These are phyloP conservation scores for Cepaea nemoralis DNA, from an alignment of 1,140 invertebrate species.

Conservation along the genomic window DNA sequence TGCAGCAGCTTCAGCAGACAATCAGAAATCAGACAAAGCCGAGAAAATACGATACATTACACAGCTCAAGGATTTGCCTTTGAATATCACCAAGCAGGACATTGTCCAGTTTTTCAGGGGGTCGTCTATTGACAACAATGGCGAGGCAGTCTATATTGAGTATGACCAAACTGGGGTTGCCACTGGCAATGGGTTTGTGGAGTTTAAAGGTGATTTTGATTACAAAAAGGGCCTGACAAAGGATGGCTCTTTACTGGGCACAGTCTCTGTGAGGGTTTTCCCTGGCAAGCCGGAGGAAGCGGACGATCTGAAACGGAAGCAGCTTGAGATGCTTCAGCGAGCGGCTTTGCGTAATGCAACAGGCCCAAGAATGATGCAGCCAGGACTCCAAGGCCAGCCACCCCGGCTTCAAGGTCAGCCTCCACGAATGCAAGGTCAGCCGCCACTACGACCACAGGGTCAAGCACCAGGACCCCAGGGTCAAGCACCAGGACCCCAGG, in stretches of 20 bases:
- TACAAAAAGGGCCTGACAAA: slow-evolving; percentile 62
- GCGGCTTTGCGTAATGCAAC: slow-evolving; percentile 22
- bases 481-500: not conserved
- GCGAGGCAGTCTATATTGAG: slow-evolving; percentile 79
- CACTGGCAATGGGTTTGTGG: slow-evolving; percentile 79
- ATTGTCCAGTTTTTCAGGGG: slow-evolving; percentile 55
- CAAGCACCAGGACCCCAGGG: not conserved
- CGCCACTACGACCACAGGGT: not conserved
- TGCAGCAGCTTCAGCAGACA: not conserved
- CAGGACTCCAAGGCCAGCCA: not conserved
- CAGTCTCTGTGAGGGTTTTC: slow-evolving; percentile 59
- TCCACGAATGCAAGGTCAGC: not conserved
- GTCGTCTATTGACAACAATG: slow-evolving; percentile 51
- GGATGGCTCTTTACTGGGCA: slow-evolving; percentile 60
- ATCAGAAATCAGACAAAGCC: slow-evolving; percentile 12
- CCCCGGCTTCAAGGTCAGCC: not conserved
- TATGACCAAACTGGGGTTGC: slow-evolving; percentile 75
- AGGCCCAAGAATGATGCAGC: not conserved
- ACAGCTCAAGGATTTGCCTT: slow-evolving; percentile 52
- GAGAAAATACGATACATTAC: slow-evolving; percentile 34
- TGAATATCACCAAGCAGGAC: slow-evolving; percentile 46
- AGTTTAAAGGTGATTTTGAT: slow-evolving; percentile 81
- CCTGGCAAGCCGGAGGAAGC: slow-evolving; percentile 48
- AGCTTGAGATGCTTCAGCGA: slow-evolving; percentile 44
- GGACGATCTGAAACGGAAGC: slow-evolving; percentile 39